Evolutionary conservation across 2,888 invertebrate genomes (phyloP).

Genomic region (Tinea semifulvella): DNA sequence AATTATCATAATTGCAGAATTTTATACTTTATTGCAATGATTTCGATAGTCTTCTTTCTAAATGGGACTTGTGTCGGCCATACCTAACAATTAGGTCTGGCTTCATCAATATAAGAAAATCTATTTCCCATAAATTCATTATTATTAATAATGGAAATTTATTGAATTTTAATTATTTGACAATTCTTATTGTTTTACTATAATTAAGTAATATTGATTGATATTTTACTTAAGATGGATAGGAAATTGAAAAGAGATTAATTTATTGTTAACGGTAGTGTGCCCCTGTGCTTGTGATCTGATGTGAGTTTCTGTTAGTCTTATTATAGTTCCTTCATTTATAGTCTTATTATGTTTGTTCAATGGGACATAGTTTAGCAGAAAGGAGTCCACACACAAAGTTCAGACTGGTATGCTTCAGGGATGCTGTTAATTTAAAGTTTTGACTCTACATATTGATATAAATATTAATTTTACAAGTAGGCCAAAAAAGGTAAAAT

Average conservation of each 20-base stretch:
- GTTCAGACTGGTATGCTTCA: too few relatives aligned
- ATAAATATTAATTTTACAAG: too few relatives aligned
- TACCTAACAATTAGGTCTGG: background rate
- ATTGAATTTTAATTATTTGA: slow-evolving; percentile 44
- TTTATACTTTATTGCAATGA: slow-evolving; percentile 1
- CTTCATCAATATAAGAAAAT: background rate
- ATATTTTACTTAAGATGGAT: slow-evolving; percentile 51
- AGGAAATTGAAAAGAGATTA: slow-evolving; percentile 49
- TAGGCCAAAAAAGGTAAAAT: too few relatives aligned
- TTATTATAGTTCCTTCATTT: slow-evolving; percentile 64
- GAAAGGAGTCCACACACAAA: too few relatives aligned
- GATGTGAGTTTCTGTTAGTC: slow-evolving; percentile 52
- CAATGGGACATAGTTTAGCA: too few relatives aligned
- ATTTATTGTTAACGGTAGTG: slow-evolving; percentile 57
- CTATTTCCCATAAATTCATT: background rate
- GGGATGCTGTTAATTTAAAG: too few relatives aligned
- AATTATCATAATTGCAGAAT: slow-evolving; percentile 3
- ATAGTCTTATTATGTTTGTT: slow-evolving; percentile 38
- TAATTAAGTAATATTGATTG: slow-evolving; percentile 27
- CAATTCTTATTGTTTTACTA: slow-evolving; percentile 45
- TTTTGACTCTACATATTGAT: too few relatives aligned
- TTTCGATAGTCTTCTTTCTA: background rate
- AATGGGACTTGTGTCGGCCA: slow-evolving; percentile 5
- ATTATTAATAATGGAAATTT: slow-evolving; percentile 32
- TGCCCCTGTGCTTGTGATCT: slow-evolving; percentile 62